Conservation (phyloP, 2,797 vertebrate species). For the Miichthys miiuy region DNA sequence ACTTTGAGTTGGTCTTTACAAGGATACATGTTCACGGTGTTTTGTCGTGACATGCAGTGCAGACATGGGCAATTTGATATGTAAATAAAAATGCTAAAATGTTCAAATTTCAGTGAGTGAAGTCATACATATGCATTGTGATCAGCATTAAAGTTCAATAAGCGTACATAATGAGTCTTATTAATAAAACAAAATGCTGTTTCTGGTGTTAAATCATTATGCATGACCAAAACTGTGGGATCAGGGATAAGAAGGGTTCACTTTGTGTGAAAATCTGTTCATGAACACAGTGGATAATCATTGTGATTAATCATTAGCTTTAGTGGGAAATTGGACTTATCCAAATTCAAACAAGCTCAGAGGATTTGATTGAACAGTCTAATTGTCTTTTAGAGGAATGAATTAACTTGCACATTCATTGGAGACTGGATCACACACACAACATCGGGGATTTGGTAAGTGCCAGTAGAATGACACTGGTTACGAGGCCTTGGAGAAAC, state of each 20-base stretch:
- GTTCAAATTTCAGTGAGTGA: constrained; percentile 1
- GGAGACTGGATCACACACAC: constrained; percentile 61
- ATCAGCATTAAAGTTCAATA: constrained; percentile 16
- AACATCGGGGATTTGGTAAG: constrained; percentile 40
- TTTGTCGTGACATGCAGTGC: constrained; percentile 1
- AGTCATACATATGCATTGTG: constrained; percentile 20
- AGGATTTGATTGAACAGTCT: constrained; percentile 65
- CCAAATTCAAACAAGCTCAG: constrained; percentile 53
- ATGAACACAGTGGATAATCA: constrained; percentile 22
- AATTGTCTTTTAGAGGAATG: constrained; percentile 72
- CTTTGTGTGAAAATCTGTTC: background rate
- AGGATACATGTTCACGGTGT: background rate
- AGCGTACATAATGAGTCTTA: constrained; percentile 18
- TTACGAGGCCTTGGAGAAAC: constrained; percentile 54
- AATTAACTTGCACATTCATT: constrained; percentile 45
- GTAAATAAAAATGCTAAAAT: constrained; percentile 25
- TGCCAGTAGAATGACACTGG: constrained; percentile 44
- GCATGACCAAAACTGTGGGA: background rate
- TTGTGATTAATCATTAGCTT: constrained; percentile 60
- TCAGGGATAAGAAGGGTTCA: constrained; percentile 5
- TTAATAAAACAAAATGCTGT: constrained; percentile 27
- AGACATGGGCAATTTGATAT: constrained; percentile 4
- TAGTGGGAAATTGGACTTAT: constrained; percentile 52
- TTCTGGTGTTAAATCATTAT: constrained; percentile 14
- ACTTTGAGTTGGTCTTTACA: constrained; percentile 2